These are phyloP conservation scores for Sternotherus odoratus DNA, from an alignment of 2,797 vertebrate species.

Conservation along the genomic window DNA sequence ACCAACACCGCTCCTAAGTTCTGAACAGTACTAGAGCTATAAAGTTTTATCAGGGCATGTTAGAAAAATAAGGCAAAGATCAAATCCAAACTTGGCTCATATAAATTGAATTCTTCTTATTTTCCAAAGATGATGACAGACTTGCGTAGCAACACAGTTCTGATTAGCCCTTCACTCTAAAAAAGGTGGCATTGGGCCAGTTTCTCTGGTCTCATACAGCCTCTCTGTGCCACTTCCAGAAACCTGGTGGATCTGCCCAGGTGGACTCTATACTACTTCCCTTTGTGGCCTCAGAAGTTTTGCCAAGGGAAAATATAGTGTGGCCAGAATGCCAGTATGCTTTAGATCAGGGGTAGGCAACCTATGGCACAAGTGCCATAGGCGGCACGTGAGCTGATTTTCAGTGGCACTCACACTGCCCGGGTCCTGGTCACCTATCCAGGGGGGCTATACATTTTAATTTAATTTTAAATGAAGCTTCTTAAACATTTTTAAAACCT, in stretches of 20 bases:
- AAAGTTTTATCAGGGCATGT: background rate
- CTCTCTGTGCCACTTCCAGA: background rate
- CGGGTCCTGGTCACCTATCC: no score
- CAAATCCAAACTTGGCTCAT: background rate
- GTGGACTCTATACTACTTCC: background rate
- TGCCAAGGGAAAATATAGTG: background rate
- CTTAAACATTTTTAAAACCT: no score
- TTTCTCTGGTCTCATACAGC: background rate
- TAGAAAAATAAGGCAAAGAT: background rate
- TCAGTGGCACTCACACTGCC: no score
- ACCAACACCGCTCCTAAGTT: background rate
- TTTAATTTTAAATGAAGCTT: no score
- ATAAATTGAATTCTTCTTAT: background rate
- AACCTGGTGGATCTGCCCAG: background rate
- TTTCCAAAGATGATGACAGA: background rate
- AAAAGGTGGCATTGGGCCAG: background rate
- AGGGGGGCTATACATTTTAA: no score
- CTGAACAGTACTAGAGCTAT: background rate
- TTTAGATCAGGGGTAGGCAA: background rate
- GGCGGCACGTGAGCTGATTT: no score
- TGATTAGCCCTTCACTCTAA: background rate
- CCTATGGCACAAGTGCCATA: no score
- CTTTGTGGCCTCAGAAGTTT: background rate
- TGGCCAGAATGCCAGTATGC: background rate
- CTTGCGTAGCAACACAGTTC: background rate